Evolutionary conservation across 2,888 invertebrate species (phyloP), one percentile per base, ranked within the genome.

Genomic region (Melanchra persicariae): DNA sequence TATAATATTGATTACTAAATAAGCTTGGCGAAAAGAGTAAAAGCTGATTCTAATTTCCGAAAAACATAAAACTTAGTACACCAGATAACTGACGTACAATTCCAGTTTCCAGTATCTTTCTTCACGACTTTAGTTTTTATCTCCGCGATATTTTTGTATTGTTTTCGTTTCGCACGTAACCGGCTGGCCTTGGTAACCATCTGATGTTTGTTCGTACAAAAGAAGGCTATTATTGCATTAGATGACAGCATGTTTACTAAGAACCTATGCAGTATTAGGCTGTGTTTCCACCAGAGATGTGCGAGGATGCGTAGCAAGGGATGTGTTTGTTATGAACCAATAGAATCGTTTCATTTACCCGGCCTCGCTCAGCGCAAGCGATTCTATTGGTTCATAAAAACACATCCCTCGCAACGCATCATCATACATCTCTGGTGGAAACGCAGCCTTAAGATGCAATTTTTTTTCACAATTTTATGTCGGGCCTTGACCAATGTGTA

Each of bases 141-240:
- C 79, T 71, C 49, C 10, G 34, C 58, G 37, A 76, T 82, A 73
- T 82, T 70, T 81, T 81, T 55, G 82, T 68, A 82, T 82, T 81
- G 81, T 82, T 66, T 79, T 77, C 54, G 37, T 62, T 82, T 77
- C 82, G 49, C 80, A 79, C 79, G 79, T 77, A 66, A 66, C 64
- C 8, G 17, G 61, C 34, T 17, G 76, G 45, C 82, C 82, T 81
- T 81, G 77, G 51, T 55, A 57, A 19, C 79, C 82, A 67, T 79
- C 54, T 19, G 70, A 45, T 75, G 77, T 79, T 81, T 72, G 67
- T 57, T 67, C 49, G 69, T 60, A 61, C 7, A 57, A 4, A 37
- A 57, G 60, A 76, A 74, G 74, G 77, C 45, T 60, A 58, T n/a
- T 60, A 58, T n/a, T 81, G 73, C 77, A 79, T 66, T 63, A 59